A percentile compares a stretch with the other conserved stretches of the same genome.
Evolutionary conservation across 2,797 vertebrate species (phyloP).

Genomic region (Intellagama lesueurii): DNA sequence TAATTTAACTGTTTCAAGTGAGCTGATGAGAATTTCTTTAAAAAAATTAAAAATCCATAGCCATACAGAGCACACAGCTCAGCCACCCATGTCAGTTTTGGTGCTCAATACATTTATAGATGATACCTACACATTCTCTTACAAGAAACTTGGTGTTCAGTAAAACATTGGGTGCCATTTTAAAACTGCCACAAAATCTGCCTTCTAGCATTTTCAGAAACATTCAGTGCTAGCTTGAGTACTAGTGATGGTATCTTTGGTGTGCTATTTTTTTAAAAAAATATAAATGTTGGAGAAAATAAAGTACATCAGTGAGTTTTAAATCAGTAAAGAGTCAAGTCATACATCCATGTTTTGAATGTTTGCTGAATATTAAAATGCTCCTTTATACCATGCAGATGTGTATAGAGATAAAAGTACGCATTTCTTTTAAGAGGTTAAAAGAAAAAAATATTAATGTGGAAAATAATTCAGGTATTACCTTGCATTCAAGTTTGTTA

Average conservation of each 20-base stretch:
- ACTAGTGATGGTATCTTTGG: conserved; percentile 82
- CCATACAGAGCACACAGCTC: conserved; percentile 76
- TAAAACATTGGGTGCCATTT: conserved; percentile 75
- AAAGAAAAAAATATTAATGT: conserved; percentile 65
- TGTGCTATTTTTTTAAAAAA: conserved; percentile 78
- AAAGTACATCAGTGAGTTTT: conserved; percentile 76
- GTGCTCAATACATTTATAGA: conserved; percentile 77
- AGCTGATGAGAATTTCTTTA: conserved; percentile 68
- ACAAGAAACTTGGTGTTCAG: conserved; percentile 74
- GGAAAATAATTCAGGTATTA: conserved; percentile 67
- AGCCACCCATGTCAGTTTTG: conserved; percentile 80
- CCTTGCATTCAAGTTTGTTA: conserved; percentile 70
- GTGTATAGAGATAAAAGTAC: conserved; percentile 75
- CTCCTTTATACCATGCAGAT: conserved; percentile 62
- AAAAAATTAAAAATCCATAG: conserved; percentile 74
- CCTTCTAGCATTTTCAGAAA: conserved; percentile 80
- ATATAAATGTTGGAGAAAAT: conserved; percentile 66
- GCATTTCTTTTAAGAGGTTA: conserved; percentile 72
- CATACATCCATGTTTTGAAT: conserved; percentile 79
- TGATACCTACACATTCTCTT: conserved; percentile 75
- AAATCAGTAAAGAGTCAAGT: conserved; percentile 74
- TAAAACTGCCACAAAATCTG: conserved; percentile 78
- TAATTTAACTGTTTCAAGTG: conserved; percentile 69
- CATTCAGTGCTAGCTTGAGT: conserved; percentile 81
- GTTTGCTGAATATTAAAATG: conserved; percentile 79